Evolutionary conservation across 2,797 vertebrate genomes (phyloP), one percentile per base, ranked within the genome.

Genomic region (Enteromius radiatus): DNA sequence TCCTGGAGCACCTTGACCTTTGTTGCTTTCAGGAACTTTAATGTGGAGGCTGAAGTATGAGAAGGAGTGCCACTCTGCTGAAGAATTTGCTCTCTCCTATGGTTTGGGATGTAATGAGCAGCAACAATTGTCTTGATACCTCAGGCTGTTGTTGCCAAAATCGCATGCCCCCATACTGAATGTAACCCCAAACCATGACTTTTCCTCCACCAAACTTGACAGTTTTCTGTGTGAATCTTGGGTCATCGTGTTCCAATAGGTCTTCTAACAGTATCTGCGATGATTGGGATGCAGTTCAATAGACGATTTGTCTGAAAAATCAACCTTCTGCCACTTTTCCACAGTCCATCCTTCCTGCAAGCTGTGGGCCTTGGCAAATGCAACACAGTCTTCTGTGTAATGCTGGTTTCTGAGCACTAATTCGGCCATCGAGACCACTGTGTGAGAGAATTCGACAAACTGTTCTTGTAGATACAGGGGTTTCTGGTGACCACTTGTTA

Each of bases 261-360:
- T 63, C 28, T 63, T 31, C 6, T 19, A 33, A 4, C 61, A 33
- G 31, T 33, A 63, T 63, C 31, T 17, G 23, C 12, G 15, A 43
- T 3, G 15, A 28, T 41, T 47, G 41, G 17, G 68, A 43, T 70
- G 41, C 23, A 70, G 45, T 47, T 71, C 43, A 71, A 47, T 7
- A 47, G 67, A 45, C 7, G 23, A 31, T 47, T 49, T 1, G 49
- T 71, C 26, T 1, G 69, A 71, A 49, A 71, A 71, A 71, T 49
- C 26, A 45, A 45, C 67, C 67, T 47, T 28, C 43, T 70, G 11
- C 43, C 23, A 71, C 68, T 71, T 71, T 71, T 70, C 43, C 14
- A 47, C 23, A 7, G 12, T 70, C 43, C 23, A 70, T 70, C 23
- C 68, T 70, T 47, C 14, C 15, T 45, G 68, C 68, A 71, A 43